These are phyloP conservation scores for Calcarius lapponicus DNA, from an alignment of 2,797 vertebrate species.

Conservation along the genomic window DNA sequence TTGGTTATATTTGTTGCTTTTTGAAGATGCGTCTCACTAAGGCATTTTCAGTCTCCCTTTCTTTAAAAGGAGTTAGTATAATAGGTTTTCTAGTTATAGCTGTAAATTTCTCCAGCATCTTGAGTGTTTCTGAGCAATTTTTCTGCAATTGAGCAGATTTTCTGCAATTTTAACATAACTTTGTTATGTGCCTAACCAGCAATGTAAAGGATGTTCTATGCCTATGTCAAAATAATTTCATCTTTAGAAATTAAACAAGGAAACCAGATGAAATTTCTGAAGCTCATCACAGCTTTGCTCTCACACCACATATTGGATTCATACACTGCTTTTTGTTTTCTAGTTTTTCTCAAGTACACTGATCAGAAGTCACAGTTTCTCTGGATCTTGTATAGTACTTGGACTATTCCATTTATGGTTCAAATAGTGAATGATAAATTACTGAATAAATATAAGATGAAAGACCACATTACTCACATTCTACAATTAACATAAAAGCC, in stretches of 20 bases:
- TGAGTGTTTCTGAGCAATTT: background rate
- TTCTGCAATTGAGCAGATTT: too few relatives aligned
- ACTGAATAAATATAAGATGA: background rate
- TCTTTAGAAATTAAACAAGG: background rate
- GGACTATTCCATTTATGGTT: background rate
- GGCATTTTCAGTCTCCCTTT: background rate
- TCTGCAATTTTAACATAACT: background rate
- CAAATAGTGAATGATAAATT: background rate
- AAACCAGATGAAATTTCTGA: background rate
- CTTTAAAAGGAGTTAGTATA: background rate
- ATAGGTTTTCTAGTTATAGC: background rate
- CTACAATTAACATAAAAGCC: background rate
- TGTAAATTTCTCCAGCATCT: background rate
- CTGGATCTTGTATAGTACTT: background rate
- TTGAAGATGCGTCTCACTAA: background rate
- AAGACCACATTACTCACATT: background rate
- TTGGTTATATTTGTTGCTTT: background rate
- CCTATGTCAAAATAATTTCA: background rate
- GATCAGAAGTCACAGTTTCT: background rate
- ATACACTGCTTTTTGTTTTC: background rate
- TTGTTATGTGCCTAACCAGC: background rate
- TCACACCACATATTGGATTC: background rate
- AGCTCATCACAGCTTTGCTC: background rate
- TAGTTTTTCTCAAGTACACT: background rate
- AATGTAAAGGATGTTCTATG: background rate